phyloP scores from a whole-genome alignment of 1,140 invertebrate species.

The Pseudomyrmex concolor region DNA sequence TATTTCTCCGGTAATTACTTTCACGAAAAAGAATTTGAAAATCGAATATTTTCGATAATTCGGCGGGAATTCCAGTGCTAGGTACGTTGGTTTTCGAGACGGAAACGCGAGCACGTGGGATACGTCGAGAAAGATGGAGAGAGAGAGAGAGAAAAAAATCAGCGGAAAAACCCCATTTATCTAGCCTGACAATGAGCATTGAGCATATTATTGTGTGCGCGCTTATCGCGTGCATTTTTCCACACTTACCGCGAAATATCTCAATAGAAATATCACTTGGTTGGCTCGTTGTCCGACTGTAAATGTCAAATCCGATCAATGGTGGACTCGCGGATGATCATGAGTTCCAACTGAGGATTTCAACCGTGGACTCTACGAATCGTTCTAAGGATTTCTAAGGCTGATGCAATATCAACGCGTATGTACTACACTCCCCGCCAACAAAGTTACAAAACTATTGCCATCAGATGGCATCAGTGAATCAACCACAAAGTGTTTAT shows the following conservation, averaged over 20 bases:
- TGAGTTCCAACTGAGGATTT: too few relatives aligned
- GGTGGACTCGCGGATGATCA: not conserved
- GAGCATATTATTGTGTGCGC: not conserved
- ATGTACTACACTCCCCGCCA: too few relatives aligned
- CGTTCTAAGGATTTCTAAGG: too few relatives aligned
- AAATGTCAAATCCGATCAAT: slow-evolving; percentile 75
- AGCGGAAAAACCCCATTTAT: not conserved
- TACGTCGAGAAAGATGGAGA: not conserved
- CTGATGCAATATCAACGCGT: too few relatives aligned
- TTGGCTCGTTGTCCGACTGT: slow-evolving; percentile 58
- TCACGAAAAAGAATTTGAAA: not conserved
- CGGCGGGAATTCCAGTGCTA: not conserved
- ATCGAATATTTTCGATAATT: not conserved
- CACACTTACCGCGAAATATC: slow-evolving; percentile 13
- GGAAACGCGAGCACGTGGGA: slow-evolving; percentile 13
- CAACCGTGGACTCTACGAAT: too few relatives aligned
- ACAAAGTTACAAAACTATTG: too few relatives aligned
- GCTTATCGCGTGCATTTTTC: too few relatives aligned
- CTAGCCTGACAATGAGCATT: too few relatives aligned
- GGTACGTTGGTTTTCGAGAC: not conserved
- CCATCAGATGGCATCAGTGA: too few relatives aligned
- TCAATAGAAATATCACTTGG: not conserved
- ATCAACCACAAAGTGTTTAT: too few relatives aligned
- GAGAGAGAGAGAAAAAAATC: not conserved
- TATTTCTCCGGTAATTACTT: not conserved